phyloP scores from a whole-genome alignment of 2,888 invertebrate species.

The Atrina japonica region DNA sequence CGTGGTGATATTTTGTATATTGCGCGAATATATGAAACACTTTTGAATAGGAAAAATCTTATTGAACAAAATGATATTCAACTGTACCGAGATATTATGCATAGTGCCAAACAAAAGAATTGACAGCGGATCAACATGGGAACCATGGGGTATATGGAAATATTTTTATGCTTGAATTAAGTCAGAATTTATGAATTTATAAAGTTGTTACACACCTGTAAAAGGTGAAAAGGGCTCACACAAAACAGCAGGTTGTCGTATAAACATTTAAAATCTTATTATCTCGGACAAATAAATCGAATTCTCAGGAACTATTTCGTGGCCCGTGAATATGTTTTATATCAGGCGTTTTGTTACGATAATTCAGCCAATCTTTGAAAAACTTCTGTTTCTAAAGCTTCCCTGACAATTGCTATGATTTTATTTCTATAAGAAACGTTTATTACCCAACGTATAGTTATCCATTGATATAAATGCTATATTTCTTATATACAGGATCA shows the following conservation, averaged over 20 bases:
- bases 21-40: no score
- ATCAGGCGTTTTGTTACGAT: no score
- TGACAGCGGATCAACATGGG: not conserved
- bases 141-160: not conserved
- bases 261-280: slow-evolving; percentile 5
- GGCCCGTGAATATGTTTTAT: no score
- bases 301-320: no score
- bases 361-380: no score
- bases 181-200: slow-evolving; percentile 27
- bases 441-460: no score
- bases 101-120: not conserved
- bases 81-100: slow-evolving; percentile 7
- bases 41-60: not conserved
- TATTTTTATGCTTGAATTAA: slow-evolving; percentile 24
- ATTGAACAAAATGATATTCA: slow-evolving; percentile 22
- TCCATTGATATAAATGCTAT: no score
- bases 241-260: not conserved
- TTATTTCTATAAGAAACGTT: no score
- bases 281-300: not conserved
- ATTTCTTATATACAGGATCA: no score
- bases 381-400: no score
- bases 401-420: no score
- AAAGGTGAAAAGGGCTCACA: not conserved
- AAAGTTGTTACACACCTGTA: slow-evolving; percentile 27
- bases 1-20: no score